Base-by-base conservation (phyloP, 2,797 vertebrate genomes). In the Girardinus metallicus region DNA sequence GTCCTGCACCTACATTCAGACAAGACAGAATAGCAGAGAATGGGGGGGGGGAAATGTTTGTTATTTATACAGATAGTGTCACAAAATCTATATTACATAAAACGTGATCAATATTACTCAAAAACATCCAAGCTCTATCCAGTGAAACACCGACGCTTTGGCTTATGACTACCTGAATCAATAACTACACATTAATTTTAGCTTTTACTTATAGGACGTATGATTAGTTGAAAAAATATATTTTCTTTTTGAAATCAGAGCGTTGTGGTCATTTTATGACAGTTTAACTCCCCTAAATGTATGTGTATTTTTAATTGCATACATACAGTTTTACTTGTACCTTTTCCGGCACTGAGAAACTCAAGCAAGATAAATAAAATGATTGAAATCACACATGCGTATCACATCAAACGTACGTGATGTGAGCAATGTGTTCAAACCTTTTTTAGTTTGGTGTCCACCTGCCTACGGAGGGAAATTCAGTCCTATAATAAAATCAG, bases 1-100 rank as follows among this genome's bases (percentile, higher is more conserved):
- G 88, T 16, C 36, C 43, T 62, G 26, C 71, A 66, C 62, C 41
- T 72, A 46, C 57, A 23, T 44, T 26, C 74, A 78, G 74, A 84
- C 73, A 64, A 82, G 68, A 80, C 83, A 75, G 76, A 5, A 26
- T 68, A 29, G 12, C 39, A 64, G 7, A 57, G 23, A 26, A 47
- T 39, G 4, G 36, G 60, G 75, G 12, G 55, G 79, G 15, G 46
- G 0, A 39, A 53, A 44, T 21, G 34, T 74, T 23, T 76, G 46
- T 47, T 15, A 74, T 31, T 78, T 47, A 41, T 8, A 31, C 46
- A n/a, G 31, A n/a, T 53, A 9, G 47, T 79, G 26, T 15, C n/a
- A 46, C 26, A 44, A 71, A 71, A 49, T 81, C 12, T 75, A 26
- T 81, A 9, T 43, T 51, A 18, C 21, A 31, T 0, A 4, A 43